Percentiles rank a stretch among this genome's conserved stretches.
Conservation (phyloP, 1,140 invertebrate genomes). For the Hetaerina americana region DNA sequence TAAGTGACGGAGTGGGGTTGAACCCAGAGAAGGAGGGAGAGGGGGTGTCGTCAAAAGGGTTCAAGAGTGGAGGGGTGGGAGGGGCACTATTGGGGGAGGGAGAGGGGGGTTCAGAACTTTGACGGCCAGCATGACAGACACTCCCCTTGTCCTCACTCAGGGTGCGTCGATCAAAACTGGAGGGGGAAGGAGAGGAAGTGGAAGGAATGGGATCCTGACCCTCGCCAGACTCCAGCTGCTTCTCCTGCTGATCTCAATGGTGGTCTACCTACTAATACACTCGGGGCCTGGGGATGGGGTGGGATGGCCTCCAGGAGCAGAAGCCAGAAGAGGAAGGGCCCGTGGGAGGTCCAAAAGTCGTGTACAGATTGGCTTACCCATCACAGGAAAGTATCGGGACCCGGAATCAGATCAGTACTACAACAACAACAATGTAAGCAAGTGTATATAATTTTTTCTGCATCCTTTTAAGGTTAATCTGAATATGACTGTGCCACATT, state of each 20-base stretch:
- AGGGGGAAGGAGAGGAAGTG: background rate
- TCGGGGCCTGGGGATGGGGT: background rate
- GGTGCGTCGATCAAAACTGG: background rate
- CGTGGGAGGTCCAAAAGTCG: slow-evolving; percentile 55
- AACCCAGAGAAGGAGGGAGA: background rate
- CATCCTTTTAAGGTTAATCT: too few species aligned
- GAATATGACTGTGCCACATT: too few species aligned
- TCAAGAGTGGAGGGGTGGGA: background rate
- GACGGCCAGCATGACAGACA: background rate
- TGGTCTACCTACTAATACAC: slow-evolving; percentile 15
- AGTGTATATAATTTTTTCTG: slow-evolving; percentile 21
- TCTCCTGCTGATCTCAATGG: slow-evolving; percentile 24
- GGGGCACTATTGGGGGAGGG: background rate
- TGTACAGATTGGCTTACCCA: slow-evolving; percentile 68
- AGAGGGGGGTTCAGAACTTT: background rate
- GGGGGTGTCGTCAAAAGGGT: background rate
- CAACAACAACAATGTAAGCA: slow-evolving; percentile 68
- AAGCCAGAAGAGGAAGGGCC: slow-evolving; percentile 41
- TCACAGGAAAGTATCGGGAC: slow-evolving; percentile 74
- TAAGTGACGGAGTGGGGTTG: too few species aligned
- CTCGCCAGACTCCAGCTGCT: slow-evolving; percentile 21
- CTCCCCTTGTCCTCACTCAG: background rate
- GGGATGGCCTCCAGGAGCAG: slow-evolving; percentile 6
- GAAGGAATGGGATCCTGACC: too few species aligned
- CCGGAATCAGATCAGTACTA: slow-evolving; percentile 77